Conservation (phyloP, 1,140 invertebrate species). For the Olivierus martensii region DNA sequence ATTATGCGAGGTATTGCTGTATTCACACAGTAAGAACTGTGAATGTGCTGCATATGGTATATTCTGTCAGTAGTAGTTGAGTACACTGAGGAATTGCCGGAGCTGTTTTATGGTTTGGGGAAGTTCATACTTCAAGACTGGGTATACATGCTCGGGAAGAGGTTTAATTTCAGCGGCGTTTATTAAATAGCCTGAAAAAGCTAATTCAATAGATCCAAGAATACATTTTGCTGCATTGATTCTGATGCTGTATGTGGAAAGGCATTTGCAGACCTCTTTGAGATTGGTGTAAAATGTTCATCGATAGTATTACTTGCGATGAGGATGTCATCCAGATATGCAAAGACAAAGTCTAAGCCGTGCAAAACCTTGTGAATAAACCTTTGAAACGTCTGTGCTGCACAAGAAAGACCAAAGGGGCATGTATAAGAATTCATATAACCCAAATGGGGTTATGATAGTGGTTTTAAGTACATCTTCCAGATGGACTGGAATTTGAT, state of each 20-base stretch:
- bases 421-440: not conserved
- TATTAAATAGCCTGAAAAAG: conserved; percentile 10
- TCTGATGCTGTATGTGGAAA: conserved; percentile 23
- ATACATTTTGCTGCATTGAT: conserved; percentile 21
- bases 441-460: conserved; percentile 1
- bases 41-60: too few species aligned
- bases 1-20: too few species aligned
- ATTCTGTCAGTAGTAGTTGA: too few species aligned
- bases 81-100: too few species aligned
- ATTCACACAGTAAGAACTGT: too few species aligned
- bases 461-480: conserved; percentile 8
- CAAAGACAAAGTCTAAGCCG: not conserved
- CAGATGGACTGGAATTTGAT: conserved; percentile 9
- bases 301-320: conserved; percentile 27
- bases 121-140: too few species aligned
- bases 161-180: conserved; percentile 5
- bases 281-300: conserved; percentile 30
- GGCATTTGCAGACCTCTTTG: conserved; percentile 24
- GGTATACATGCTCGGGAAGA: not conserved
- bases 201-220: not conserved
- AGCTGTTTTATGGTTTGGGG: too few species aligned
- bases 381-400: conserved; percentile 7
- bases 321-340: conserved; percentile 24
- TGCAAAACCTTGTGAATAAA: conserved; percentile 6
- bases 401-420: conserved; percentile 3